Conservation (phyloP, 1,140 invertebrate species). For the Ceratitis capitata region DNA sequence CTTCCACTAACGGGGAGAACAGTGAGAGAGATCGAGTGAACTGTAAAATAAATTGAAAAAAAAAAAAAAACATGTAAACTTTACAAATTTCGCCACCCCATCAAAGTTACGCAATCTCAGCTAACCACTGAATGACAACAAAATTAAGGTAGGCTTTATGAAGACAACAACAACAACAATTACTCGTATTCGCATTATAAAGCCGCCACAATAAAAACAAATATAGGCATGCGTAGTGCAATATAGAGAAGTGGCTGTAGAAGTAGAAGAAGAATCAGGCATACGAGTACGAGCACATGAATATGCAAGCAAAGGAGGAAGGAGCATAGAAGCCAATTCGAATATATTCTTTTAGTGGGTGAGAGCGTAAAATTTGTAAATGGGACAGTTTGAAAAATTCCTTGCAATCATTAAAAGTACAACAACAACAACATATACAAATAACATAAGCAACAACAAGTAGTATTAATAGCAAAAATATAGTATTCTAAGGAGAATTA, state of each 20-base stretch:
- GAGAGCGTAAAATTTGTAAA: conserved; percentile 11
- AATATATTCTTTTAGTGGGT: neutral
- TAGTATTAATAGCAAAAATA: too few species aligned
- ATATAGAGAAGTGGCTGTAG: neutral
- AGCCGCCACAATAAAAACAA: neutral
- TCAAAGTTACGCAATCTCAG: conserved; percentile 12
- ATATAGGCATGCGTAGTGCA: conserved; percentile 4
- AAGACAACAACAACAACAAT: neutral
- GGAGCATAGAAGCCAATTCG: neutral
- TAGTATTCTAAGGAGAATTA: neutral
- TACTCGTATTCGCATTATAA: neutral
- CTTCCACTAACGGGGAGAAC: neutral
- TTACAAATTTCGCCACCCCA: neutral
- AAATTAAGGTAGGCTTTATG: neutral
- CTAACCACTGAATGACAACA: neutral
- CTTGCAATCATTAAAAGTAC: neutral
- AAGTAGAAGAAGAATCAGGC: neutral
- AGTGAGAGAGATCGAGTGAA: neutral
- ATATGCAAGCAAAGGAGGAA: neutral
- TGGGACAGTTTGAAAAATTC: neutral
- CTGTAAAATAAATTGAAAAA: too few species aligned
- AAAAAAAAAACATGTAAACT: neutral
- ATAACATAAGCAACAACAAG: neutral
- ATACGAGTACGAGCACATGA: neutral
- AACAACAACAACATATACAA: neutral